phyloP scores from a whole-genome alignment of 2,888 invertebrate species.

The Epinotia demarniana region DNA sequence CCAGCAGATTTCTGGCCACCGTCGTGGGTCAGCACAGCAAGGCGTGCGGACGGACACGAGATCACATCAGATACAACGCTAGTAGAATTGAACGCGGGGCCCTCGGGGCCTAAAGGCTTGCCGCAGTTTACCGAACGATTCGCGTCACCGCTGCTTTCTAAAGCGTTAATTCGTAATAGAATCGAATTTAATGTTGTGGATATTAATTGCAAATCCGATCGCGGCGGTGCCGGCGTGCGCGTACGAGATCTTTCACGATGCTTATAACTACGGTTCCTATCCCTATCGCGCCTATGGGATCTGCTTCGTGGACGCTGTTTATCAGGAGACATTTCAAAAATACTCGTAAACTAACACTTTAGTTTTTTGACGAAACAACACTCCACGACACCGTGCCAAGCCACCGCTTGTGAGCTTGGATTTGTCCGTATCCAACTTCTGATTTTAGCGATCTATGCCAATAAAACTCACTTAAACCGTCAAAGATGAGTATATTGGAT shows the following conservation, averaged over 20 bases:
- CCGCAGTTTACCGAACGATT: not conserved
- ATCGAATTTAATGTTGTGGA: not conserved
- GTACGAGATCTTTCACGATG: constrained; percentile 2
- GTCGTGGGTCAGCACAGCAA: not conserved
- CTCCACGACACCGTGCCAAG: not conserved
- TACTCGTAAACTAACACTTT: not conserved
- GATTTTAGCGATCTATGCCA: not conserved
- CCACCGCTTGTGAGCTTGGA: not conserved
- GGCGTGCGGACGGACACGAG: not conserved
- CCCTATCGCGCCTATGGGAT: not conserved
- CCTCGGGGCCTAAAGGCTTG: not conserved
- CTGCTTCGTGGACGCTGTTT: constrained; percentile 1
- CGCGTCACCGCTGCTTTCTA: not conserved
- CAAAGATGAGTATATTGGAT: too few relatives aligned
- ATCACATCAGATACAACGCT: not conserved
- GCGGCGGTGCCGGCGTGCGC: not conserved
- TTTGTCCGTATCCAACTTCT: not conserved
- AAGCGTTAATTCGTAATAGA: not conserved
- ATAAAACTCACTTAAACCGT: not conserved
- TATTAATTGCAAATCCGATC: not conserved
- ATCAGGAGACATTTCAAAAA: not conserved
- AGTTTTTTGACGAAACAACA: not conserved
- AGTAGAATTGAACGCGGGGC: not conserved
- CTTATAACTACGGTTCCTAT: not conserved
- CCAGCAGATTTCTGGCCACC: not conserved